Percentiles rank a stretch among this genome's conserved stretches.
phyloP scores from a whole-genome alignment of 2,888 invertebrate genomes.

The Chrysolina americana region DNA sequence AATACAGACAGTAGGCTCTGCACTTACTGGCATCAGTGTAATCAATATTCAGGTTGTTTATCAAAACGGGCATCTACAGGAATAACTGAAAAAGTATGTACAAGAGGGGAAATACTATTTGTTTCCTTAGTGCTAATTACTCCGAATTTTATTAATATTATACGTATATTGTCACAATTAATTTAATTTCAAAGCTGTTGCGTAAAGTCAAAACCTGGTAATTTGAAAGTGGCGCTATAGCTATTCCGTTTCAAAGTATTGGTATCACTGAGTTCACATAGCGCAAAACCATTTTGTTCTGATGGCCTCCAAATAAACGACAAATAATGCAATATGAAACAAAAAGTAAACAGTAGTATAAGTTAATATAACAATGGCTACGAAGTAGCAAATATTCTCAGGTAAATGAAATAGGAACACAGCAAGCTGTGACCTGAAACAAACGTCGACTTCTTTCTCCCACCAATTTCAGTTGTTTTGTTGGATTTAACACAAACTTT shows the following conservation, averaged over 20 bases:
- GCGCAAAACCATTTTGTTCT: slow-evolving; percentile 27
- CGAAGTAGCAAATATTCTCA: background rate
- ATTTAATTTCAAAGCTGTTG: too few relatives aligned
- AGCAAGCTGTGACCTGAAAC: background rate
- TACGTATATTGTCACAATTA: too few relatives aligned
- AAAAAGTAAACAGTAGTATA: background rate
- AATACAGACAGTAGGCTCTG: too few relatives aligned
- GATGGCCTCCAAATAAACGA: slow-evolving; percentile 3
- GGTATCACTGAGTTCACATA: background rate
- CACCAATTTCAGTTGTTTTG: background rate
- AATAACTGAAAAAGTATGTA: too few relatives aligned
- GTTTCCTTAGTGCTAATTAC: too few relatives aligned
- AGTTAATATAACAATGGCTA: background rate
- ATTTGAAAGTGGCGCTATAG: too few relatives aligned
- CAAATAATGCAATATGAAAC: background rate
- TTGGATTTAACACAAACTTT: background rate
- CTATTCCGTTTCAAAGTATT: background rate
- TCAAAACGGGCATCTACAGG: too few relatives aligned
- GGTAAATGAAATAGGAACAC: background rate
- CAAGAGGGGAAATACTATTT: too few relatives aligned
- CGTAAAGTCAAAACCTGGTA: too few relatives aligned
- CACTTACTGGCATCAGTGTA: too few relatives aligned
- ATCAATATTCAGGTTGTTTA: too few relatives aligned
- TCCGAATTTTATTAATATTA: too few relatives aligned
- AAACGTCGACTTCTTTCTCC: background rate